Evolutionary conservation across 2,888 invertebrate species (phyloP).

Genomic region (Agonopterix subpropinquella): DNA sequence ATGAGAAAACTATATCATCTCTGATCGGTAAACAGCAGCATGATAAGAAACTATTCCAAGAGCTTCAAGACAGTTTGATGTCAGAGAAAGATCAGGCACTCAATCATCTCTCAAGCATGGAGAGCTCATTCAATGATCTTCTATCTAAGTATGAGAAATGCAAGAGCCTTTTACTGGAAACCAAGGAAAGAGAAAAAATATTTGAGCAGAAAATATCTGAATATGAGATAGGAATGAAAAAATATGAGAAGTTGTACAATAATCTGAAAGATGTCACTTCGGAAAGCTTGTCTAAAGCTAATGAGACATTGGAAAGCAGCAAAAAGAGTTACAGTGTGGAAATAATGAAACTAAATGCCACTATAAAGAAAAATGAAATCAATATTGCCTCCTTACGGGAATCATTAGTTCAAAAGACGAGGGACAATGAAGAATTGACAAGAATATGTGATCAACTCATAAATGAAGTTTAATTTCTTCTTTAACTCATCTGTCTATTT

Average conservation of each 20-base stretch:
- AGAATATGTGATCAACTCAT: constrained; percentile 96
- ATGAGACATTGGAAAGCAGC: constrained; percentile 85
- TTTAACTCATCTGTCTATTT: neutral
- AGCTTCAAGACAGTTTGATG: constrained; percentile 61
- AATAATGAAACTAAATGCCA: constrained; percentile 87
- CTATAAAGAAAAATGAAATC: constrained; percentile 91
- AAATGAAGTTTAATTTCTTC: constrained; percentile 49
- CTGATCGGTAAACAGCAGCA: constrained; percentile 83
- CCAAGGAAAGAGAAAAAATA: constrained; percentile 78
- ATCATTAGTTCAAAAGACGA: constrained; percentile 88
- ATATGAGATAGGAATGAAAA: constrained; percentile 81
- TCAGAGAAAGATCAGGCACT: constrained; percentile 76
- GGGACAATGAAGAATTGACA: constrained; percentile 92
- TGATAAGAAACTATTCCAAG: constrained; percentile 71
- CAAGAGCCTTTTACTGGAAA: constrained; percentile 70
- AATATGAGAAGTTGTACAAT: constrained; percentile 87
- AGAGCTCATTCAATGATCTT: constrained; percentile 78
- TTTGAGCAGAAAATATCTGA: constrained; percentile 80
- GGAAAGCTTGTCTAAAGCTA: constrained; percentile 82
- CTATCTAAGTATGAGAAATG: constrained; percentile 79
- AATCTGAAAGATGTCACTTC: constrained; percentile 90
- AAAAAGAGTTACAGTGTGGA: constrained; percentile 86
- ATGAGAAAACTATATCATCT: constrained; percentile 86
- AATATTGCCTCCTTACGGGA: constrained; percentile 88
- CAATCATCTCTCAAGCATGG: constrained; percentile 75